A percentile compares a stretch with the other conserved stretches of the same genome.
phyloP scores from a whole-genome alignment of 2,888 invertebrate species.

The Adela reaumurella region DNA sequence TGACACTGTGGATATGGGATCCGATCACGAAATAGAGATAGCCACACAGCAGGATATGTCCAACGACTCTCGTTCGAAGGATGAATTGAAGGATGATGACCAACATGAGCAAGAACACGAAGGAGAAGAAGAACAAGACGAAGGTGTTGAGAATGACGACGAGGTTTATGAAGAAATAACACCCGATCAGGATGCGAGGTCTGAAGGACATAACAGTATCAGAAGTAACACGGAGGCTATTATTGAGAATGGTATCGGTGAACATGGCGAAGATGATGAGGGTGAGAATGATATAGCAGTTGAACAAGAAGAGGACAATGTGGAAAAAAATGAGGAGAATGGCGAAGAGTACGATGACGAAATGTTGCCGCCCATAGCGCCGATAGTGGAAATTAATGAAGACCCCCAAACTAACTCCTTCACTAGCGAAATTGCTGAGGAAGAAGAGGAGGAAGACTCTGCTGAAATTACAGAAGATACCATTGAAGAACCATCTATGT shows the following conservation, averaged over 20 bases:
- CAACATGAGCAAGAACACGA: constrained; percentile 3
- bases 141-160: constrained; percentile 13
- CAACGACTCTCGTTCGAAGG: neutral
- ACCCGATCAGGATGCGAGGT: neutral
- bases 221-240: neutral
- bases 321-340: constrained; percentile 12
- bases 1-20: constrained; percentile 49
- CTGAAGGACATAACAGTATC: neutral
- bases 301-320: constrained; percentile 16
- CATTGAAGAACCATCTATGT: constrained; percentile 1
- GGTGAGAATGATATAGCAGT: constrained; percentile 18
- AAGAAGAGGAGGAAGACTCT: constrained; percentile 29
- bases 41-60: constrained; percentile 22
- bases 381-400: constrained; percentile 45
- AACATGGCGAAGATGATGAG: constrained; percentile 14
- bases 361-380: constrained; percentile 30
- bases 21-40: constrained; percentile 50
- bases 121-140: constrained; percentile 16
- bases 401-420: constrained; percentile 34
- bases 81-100: constrained; percentile 3
- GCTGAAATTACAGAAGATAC: constrained; percentile 6
- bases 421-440: constrained; percentile 33
- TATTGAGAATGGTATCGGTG: neutral
- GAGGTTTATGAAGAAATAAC: neutral
- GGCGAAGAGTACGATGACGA: constrained; percentile 33